Evolutionary conservation across 2,113 vertebrate genomes (phyloP).

Genomic region (Myrmecophaga tridactyla): DNA sequence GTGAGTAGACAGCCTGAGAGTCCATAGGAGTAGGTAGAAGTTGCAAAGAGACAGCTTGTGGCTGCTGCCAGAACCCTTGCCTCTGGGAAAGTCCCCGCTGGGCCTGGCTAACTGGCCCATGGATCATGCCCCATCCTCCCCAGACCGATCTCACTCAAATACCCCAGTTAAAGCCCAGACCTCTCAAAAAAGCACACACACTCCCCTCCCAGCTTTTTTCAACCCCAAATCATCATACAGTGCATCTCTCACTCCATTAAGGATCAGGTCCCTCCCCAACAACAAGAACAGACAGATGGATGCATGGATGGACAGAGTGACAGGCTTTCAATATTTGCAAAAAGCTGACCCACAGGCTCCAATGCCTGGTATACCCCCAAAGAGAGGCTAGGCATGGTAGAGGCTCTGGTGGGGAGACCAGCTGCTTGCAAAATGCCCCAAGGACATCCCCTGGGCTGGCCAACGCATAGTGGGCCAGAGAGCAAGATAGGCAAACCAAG

Average conservation of each 20-base stretch:
- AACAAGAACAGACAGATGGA: conserved; percentile 26
- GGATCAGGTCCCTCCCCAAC: neutral
- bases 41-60: neutral
- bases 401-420: conserved; percentile 41
- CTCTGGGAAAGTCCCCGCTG: neutral
- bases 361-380: neutral
- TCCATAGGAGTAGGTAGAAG: neutral
- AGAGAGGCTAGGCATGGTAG: neutral
- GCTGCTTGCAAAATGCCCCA: conserved; percentile 78
- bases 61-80: neutral
- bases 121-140: neutral
- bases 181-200: neutral
- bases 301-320: conserved; percentile 51
- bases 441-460: neutral
- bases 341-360: conserved; percentile 67
- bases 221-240: neutral
- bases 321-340: conserved; percentile 65
- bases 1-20: neutral
- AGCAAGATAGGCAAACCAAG: neutral
- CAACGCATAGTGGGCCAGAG: neutral
- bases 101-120: neutral
- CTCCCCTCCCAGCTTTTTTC: neutral
- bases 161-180: neutral
- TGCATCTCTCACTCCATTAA: neutral
- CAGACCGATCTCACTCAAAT: neutral